These are phyloP conservation scores for Drosophila merina DNA, from an alignment of 2,888 invertebrate species.

Conservation along the genomic window DNA sequence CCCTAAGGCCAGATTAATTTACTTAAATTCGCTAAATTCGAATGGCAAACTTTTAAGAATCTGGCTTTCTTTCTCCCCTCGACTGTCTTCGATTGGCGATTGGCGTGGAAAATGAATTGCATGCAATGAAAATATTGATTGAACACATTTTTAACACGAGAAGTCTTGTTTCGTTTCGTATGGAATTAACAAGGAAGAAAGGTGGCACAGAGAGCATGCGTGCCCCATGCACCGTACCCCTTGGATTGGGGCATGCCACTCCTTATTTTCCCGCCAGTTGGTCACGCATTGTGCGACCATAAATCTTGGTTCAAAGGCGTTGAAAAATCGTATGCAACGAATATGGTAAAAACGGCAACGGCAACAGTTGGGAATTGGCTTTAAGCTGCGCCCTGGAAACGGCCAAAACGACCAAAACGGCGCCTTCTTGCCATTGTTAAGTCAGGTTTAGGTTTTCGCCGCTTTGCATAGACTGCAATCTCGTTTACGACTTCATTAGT, in stretches of 20 bases:
- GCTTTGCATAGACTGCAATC: slow-evolving; percentile 33
- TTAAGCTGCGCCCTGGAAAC: slow-evolving; percentile 44
- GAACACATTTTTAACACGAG: slow-evolving; percentile 67
- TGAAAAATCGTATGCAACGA: slow-evolving; percentile 66
- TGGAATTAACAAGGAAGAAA: slow-evolving; percentile 71
- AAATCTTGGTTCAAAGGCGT: slow-evolving; percentile 72
- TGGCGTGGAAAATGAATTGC: slow-evolving; percentile 61
- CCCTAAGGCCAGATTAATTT: slow-evolving; percentile 39
- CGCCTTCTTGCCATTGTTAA: slow-evolving; percentile 67
- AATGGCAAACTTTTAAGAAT: slow-evolving; percentile 50
- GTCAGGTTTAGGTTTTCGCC: slow-evolving; percentile 29
- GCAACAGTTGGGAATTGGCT: slow-evolving; percentile 45
- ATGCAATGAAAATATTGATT: slow-evolving; percentile 73
- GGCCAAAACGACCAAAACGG: slow-evolving; percentile 41
- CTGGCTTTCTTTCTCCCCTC: slow-evolving; percentile 10
- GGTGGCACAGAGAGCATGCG: slow-evolving; percentile 55
- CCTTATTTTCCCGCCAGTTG: slow-evolving; percentile 54
- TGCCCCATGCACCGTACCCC: slow-evolving; percentile 11
- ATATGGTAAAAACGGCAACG: slow-evolving; percentile 39
- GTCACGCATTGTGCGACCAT: slow-evolving; percentile 74
- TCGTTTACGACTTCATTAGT: slow-evolving; percentile 70
- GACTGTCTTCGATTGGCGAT: too few relatives aligned
- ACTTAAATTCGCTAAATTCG: slow-evolving; percentile 51
- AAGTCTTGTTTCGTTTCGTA: slow-evolving; percentile 57
- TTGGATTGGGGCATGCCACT: slow-evolving; percentile 16